Evolutionary conservation across 1,140 invertebrate species (phyloP), one percentile per base, ranked within the genome.

Genomic region (Platyura marginata): DNA sequence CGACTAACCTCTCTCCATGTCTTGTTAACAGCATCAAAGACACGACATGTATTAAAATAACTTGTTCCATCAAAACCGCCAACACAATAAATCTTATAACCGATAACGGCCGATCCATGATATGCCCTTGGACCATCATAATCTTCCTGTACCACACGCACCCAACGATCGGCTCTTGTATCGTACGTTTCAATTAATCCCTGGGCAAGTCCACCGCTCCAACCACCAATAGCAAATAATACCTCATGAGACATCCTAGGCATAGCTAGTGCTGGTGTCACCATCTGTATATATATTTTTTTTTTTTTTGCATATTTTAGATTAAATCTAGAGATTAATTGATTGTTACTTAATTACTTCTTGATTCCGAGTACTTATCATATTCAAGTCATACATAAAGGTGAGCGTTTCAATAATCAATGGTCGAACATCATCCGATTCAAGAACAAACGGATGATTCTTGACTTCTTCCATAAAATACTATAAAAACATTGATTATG

Each of bases 41-140:
- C 74, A 1, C 75, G 66, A 23, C 78, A 74, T 0, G 76, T 76
- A 49, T 79, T 81, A 48, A 79, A 81, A 48, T 81, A 75, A 42
- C 81, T 73, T 45, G 72, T 72, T 2, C 81, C 79, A 52, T 82
- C 76, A 47, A 79, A 81, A 20, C 79, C 81, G 4, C 82, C 83
- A 47, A 86, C 76, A 44, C 83, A 71, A 53, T 81, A 86, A 35
- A 87, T 79, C 43, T 71, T 64, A 46, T 72, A 71, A 21, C 76
- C 69, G 1, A 85, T 54, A 2, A 74, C 68, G 2, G 77, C 79
- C 2, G 82, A 69, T 1, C 80, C 81, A 49, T 86, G 81, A 51
- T 86, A 86, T 0, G 81, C 79, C 32, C 80, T 62, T 6, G 75
- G 75, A 3, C 69, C 74, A 0, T 66, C 67, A 5, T 68, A 63